Conservation (phyloP, 1,140 invertebrate species). For the Spodoptera frugiperda region DNA sequence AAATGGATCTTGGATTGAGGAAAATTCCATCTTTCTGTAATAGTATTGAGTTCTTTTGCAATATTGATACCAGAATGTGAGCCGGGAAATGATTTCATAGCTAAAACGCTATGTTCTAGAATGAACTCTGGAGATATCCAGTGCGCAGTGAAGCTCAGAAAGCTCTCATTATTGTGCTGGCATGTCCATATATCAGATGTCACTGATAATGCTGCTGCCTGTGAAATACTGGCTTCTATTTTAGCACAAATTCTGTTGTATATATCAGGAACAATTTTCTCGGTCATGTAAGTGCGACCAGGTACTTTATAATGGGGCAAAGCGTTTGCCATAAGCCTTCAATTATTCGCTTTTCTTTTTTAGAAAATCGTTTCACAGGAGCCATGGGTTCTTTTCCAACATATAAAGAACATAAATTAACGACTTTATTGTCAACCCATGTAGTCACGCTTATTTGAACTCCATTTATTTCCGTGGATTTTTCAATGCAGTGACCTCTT, state of each 20-base stretch:
- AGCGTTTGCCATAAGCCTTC: conserved; percentile 51
- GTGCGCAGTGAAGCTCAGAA: conserved; percentile 66
- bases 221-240: conserved; percentile 56
- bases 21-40: conserved; percentile 56
- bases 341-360: too few relatives aligned
- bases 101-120: conserved; percentile 60
- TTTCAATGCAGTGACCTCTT: too few relatives aligned
- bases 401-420: too few relatives aligned
- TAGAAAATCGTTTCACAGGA: too few relatives aligned
- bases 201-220: conserved; percentile 56
- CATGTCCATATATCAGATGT: conserved; percentile 66
- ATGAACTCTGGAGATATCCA: conserved; percentile 61
- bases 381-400: too few relatives aligned
- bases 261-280: conserved; percentile 59
- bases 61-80: conserved; percentile 61
- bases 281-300: conserved; percentile 56
- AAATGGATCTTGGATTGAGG: conserved; percentile 55
- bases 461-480: too few relatives aligned
- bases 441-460: too few relatives aligned
- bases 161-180: conserved; percentile 61
- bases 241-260: conserved; percentile 55
- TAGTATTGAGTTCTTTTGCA: conserved; percentile 55
- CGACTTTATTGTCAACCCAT: too few relatives aligned
- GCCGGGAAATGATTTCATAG: conserved; percentile 59
- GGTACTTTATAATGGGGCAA: conserved; percentile 58